These are phyloP conservation scores for Protaetia brevitarsis DNA, from an alignment of 1,140 invertebrate species.

Conservation along the genomic window DNA sequence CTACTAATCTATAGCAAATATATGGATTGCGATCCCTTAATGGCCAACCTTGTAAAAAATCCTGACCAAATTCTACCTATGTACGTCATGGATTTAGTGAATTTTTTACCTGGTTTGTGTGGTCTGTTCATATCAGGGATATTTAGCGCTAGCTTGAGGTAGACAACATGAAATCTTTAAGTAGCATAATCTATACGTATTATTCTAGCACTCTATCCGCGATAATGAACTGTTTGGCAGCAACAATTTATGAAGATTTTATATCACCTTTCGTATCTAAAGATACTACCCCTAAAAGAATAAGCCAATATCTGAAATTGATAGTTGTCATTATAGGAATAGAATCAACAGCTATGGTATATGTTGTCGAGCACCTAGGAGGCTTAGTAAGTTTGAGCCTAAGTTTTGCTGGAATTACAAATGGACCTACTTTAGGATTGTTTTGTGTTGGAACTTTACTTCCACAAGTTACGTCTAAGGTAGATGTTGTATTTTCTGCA, in stretches of 20 bases:
- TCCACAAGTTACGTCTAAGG: slow-evolving; percentile 59
- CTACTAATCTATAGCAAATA: slow-evolving; percentile 73
- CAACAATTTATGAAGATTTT: slow-evolving; percentile 67
- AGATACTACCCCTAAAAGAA: slow-evolving; percentile 49
- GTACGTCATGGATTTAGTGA: slow-evolving; percentile 60
- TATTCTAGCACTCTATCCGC: slow-evolving; percentile 61
- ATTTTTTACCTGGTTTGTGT: slow-evolving; percentile 56
- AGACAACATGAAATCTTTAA: slow-evolving; percentile 22
- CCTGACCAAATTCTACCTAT: slow-evolving; percentile 55
- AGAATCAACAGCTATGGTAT: slow-evolving; percentile 58
- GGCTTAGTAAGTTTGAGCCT: slow-evolving; percentile 60
- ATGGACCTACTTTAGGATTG: slow-evolving; percentile 62
- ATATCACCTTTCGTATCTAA: slow-evolving; percentile 49
- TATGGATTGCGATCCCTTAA: slow-evolving; percentile 67
- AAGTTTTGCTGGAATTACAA: slow-evolving; percentile 60
- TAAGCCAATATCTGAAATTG: slow-evolving; percentile 55
- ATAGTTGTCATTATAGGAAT: slow-evolving; percentile 59
- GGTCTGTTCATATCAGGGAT: slow-evolving; percentile 68
- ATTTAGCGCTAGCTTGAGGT: slow-evolving; percentile 68
- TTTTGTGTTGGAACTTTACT: slow-evolving; percentile 67
- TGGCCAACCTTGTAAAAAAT: slow-evolving; percentile 52
- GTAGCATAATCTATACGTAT: neutral
- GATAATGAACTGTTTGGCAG: slow-evolving; percentile 62
- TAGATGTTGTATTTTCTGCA: slow-evolving; percentile 33
- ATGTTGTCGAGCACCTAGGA: slow-evolving; percentile 60